Base-by-base conservation (phyloP, 2,797 vertebrate genomes). In the Chromobotia macracanthus region DNA sequence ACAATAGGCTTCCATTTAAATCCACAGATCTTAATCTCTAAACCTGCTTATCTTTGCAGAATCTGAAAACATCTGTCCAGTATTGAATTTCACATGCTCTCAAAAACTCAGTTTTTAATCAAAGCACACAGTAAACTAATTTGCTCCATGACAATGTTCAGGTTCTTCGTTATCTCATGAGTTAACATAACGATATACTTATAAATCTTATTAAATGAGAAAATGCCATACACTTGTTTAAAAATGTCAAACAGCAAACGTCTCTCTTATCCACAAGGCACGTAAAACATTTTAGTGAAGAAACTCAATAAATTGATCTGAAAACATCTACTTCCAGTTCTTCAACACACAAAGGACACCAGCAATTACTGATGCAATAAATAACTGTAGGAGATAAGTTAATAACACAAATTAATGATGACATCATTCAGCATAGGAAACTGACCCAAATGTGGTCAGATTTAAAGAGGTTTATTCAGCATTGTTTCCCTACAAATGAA, bases 21-120 rank as follows among this genome's bases (percentile, higher is more conserved):
- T 70, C 72, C 31, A 55, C 35, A 55, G 68, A 77, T 58, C 56
- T 28, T 16, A 81, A 79, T 72, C 68, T 53, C 46, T 31, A 53
- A 69, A 50, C n/a, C 35, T 61, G 60, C 66, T 82, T 80, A 79
- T 82, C 73, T 69, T 31, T 25, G 48, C 25, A 84, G 2, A 28
- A 46, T 73, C 61, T 46, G 51, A 19, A 58, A 80, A 77, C 68
- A 83, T 80, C 65, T 72, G 75, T 53, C 64, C 10, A 55, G 48
- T 71, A 77, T 56, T 80, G 48, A 73, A 70, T 38, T 46, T 38
- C 15, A 64, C 28, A 56, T 35, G 66, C 60, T 65, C 50, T 65
- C 51, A 61, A 16, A 44, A n/a, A 60, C 66, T 66, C 48, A 35
- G n/a, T 44, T 25, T 18, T 35, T 71, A 41, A 75, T 60, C 28